Evolutionary conservation across 2,797 vertebrate species (phyloP).

Genomic region (Chaetophractus vellerosus): DNA sequence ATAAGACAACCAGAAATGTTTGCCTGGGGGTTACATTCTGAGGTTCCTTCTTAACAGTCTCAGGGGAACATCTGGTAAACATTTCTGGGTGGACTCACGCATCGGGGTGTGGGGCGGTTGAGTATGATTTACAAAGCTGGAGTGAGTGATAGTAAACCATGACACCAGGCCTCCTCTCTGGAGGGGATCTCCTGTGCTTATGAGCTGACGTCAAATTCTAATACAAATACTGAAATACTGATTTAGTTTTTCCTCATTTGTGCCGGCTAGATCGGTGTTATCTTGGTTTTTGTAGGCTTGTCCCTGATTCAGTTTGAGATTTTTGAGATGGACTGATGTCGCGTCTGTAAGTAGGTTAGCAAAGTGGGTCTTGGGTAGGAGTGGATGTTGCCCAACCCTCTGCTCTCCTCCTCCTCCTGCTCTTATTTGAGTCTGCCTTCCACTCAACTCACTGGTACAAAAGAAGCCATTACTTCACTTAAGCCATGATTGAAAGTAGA

Average conservation of each 20-base stretch:
- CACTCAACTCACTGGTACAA: background rate
- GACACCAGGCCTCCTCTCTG: conserved; percentile 2
- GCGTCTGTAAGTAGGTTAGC: background rate
- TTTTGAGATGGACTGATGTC: background rate
- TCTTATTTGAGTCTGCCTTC: background rate
- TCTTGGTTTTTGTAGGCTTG: conserved; percentile 27
- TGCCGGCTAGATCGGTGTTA: background rate
- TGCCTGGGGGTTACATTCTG: background rate
- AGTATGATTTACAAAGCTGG: conserved; percentile 25
- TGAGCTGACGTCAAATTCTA: conserved; percentile 51
- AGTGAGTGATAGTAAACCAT: conserved; percentile 25
- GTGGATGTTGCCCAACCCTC: background rate
- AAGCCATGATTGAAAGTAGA: background rate
- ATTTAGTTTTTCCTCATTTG: background rate
- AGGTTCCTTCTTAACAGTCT: background rate
- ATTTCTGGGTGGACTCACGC: background rate
- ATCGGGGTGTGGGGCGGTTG: background rate
- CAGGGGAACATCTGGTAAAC: background rate
- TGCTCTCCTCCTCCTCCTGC: background rate
- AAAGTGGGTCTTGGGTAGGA: background rate
- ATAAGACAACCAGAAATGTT: conserved; percentile 69
- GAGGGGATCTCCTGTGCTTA: conserved; percentile 34
- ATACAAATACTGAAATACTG: conserved; percentile 33
- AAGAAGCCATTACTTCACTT: background rate
- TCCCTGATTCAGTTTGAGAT: background rate